Base-by-base conservation (phyloP, 2,888 invertebrate genomes). In the Pyrocoelia pectoralis region DNA sequence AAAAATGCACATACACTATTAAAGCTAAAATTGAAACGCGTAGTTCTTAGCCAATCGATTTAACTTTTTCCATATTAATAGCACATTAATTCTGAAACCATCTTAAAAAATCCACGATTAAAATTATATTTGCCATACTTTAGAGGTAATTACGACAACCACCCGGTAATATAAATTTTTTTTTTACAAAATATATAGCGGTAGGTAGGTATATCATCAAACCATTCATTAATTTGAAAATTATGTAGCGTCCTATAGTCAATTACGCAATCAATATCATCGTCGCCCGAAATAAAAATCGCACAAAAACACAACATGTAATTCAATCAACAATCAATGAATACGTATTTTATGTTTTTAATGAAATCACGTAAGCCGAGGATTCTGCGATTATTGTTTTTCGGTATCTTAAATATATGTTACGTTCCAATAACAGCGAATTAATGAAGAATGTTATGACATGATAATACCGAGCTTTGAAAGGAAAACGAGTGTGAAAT, bases 321-420 rank as follows among this genome's bases (percentile, higher is more conserved):
- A 43, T 43, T 43, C 43, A 15, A 43, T 43, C 43, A 15, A 43
- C 43, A 43, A 38, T 9, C 38, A 38, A 43, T 43, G 43, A 5
- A 43, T 24, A 24, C 4, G 24, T 18, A 17, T 46, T 46, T 33
- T 33, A 33, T 33, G 8, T 33, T 33, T 17, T 17, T 46, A 46
- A 46, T 46, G 13, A 46, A 46, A 46, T 46, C 46, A 46, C 46
- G 15, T 46, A 46, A 46, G n/a, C n/a, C 8, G 46, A 9, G 1
- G 46, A 15, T 46, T 17, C 17, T 3, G 3, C 12, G 46, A 46
- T 46, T 17, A 46, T 6, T 18, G 43, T 43, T 43, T 43, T 10
- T 43, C 43, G n/a, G 43, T 43, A 33, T 15, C 10, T 6, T 43
- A 43, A 43, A 13, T 43, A 43, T 43, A 43, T 12, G 14, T 43